Conservation (phyloP, 2,797 vertebrate species). For the Trichosurus vulpecula region DNA sequence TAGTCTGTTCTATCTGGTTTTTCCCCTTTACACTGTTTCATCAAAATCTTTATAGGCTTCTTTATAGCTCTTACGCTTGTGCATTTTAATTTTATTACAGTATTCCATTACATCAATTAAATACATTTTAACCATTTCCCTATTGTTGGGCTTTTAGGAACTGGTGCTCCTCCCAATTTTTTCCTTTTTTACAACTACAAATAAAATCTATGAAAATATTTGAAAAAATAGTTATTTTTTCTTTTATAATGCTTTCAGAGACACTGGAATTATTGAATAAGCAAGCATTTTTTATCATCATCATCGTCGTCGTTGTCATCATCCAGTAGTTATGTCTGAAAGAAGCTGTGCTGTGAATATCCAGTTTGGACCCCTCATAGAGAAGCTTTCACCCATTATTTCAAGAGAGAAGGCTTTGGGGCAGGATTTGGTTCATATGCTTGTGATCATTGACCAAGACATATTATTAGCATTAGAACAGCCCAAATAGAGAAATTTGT, state of each 20-base stretch:
- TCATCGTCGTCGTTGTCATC: too few relatives aligned
- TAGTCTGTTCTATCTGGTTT: background rate
- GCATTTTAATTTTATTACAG: background rate
- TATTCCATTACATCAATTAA: background rate
- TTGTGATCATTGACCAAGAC: background rate
- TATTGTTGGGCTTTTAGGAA: background rate
- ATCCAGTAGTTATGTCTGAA: background rate
- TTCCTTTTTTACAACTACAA: background rate
- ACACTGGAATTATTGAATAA: background rate
- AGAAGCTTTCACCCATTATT: background rate
- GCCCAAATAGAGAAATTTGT: background rate
- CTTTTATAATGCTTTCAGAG: background rate
- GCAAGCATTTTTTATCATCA: background rate
- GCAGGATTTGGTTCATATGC: background rate
- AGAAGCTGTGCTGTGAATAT: background rate
- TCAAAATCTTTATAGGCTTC: background rate
- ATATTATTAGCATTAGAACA: background rate
- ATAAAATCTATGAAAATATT: background rate
- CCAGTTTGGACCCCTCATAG: background rate
- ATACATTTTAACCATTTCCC: background rate
- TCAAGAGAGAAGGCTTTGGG: background rate
- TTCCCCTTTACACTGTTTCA: background rate
- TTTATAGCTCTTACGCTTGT: background rate
- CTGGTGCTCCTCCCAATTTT: background rate
- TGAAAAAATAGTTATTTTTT: background rate